Conservation (phyloP, 2,888 invertebrate species). For the Campaea margaritaria region DNA sequence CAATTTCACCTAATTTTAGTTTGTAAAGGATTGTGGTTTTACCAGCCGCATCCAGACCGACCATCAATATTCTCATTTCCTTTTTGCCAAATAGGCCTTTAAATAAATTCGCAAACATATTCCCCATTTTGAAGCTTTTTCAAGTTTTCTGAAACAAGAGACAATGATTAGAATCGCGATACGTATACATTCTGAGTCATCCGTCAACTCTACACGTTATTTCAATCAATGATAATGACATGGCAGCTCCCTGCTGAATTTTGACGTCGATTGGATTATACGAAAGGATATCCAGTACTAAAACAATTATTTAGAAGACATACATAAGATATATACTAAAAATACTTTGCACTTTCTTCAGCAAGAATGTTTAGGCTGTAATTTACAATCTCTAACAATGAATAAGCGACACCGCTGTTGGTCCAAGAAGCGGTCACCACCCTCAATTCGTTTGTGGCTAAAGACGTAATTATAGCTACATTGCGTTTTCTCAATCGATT, state of each 20-base stretch:
- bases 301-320: slow-evolving; percentile 4
- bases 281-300: slow-evolving; percentile 7
- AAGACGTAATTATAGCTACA: slow-evolving; percentile 34
- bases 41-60: slow-evolving; percentile 99
- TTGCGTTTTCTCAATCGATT: slow-evolving; percentile 15
- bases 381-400: slow-evolving; percentile 61
- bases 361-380: slow-evolving; percentile 22
- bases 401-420: slow-evolving; percentile 84
- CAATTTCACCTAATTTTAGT: slow-evolving; percentile 99
- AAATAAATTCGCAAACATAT: slow-evolving; percentile 98
- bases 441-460: slow-evolving; percentile 60
- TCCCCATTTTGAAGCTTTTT: slow-evolving; percentile 94
- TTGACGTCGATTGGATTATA: slow-evolving; percentile 50
- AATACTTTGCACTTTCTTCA: slow-evolving; percentile 26
- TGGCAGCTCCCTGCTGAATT: slow-evolving; percentile 74
- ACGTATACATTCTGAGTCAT: slow-evolving; percentile 75
- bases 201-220: slow-evolving; percentile 70
- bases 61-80: slow-evolving; percentile 99
- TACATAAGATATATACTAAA: slow-evolving; percentile 2
- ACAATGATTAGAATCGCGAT: slow-evolving; percentile 55
- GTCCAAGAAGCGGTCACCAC: slow-evolving; percentile 82
- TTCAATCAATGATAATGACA: slow-evolving; percentile 84
- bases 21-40: slow-evolving; percentile 99
- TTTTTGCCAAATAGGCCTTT: slow-evolving; percentile 99
- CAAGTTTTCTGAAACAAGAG: slow-evolving; percentile 79